Base-by-base conservation (phyloP, 2,888 invertebrate species). In the Lasioglossum pauxillum region DNA sequence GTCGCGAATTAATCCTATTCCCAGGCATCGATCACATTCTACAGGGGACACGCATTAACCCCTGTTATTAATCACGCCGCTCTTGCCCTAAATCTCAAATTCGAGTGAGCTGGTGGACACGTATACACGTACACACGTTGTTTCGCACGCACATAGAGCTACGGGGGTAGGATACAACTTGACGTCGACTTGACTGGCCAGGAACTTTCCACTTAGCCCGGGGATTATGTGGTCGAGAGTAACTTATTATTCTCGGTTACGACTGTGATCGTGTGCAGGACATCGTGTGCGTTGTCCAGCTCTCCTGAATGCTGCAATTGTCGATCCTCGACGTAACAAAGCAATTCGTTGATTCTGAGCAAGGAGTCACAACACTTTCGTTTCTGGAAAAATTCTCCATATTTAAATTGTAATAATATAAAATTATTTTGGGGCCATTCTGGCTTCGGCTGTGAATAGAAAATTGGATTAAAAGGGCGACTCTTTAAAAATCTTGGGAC, bases 201-300 rank as follows among this genome's bases (percentile, higher is more conserved):
- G 82, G 69, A 86, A 86, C 85, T 86, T 86, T 86, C 82, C 86
- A 86, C 86, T 85, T 86, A 74, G 75, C 23, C 81, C 75, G 23
- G 80, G 71, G 75, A 72, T 75, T 78, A 75, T 71, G 44, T 71
- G 64, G 41, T 23, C 49, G 27, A 16, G 73, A 76, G 78, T 85
- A 81, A 86, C 71, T 83, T 82, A 82, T 83, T 75, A 82, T 64
- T 49, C 81, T 35, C 69, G 82, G 38, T 75, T 44, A 8, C 80
- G 78, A 53, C 38, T 60, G 75, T 67, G 53, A 73, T 71, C 57
- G 49, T 35, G 14, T 35, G 46, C 19, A 35, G 64, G 78, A 78
- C 75, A 53, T 71, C 67, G 83, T 35, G 19, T 16, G 19, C 71
- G 38, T 64, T 64, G 57, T n/a, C 64, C 69, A 19, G 67, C 19